Base-by-base conservation (phyloP, 2,888 invertebrate species). In the Eulithis testata region DNA sequence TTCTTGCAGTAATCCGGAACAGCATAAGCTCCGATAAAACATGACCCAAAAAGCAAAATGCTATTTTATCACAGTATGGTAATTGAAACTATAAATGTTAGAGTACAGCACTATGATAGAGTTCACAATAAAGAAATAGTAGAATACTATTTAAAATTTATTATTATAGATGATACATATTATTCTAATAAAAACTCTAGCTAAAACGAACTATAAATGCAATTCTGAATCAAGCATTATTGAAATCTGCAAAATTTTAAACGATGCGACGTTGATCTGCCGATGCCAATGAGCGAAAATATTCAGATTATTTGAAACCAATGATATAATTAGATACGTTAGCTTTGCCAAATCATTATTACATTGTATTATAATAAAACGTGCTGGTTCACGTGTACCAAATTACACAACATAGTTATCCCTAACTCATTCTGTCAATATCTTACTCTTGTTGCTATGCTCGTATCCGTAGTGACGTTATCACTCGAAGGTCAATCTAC, bases 1-100 rank as follows among this genome's bases (percentile, higher is more conserved):
- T 37, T 73, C 66, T 68, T 21, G 65, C 71, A 70, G 74, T 73
- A 62, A 58, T 57, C 61, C 69, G 74, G 73, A 74, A 73, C 70
- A 73, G 71, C 71, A 72, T 66, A 66, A 66, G 73, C 56, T 63
- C 49, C 68, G 82, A 84, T 84, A 83, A 81, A 75, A 72, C 69
- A 69, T 78, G 78, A 74, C 81, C 79, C 61, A 83, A 65, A 79
- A 80, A 73, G 9, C 66, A 66, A 68, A 71, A 50, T 69, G 73
- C 66, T 69, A 68, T 69, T 63, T 72, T 75, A 73, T 74, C 74
- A 64, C 60, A 64, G 68, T 76, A 70, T 68, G 73, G 57, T 56
- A 40, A 37, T 47, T 27, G 31, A 53, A 53, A 53, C n/a, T 27
- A 51, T 43, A 43, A 56, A 45, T 47, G 37, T 11, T 45, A 54